These are phyloP conservation scores for Champsocephalus esox DNA, from an alignment of 2,797 vertebrate species.

Conservation along the genomic window DNA sequence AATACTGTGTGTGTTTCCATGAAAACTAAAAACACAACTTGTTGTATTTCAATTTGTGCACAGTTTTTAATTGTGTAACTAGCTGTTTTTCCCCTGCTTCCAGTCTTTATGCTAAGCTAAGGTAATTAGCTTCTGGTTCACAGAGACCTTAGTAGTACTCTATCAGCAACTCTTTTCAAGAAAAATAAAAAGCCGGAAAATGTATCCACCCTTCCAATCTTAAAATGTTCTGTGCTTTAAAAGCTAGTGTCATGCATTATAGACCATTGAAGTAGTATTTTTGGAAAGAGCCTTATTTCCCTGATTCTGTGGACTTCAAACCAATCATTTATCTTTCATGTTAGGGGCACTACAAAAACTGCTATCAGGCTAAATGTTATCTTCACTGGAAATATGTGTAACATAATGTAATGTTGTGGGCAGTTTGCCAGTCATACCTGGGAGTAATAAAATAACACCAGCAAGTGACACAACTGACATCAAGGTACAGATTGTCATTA, in stretches of 20 bases:
- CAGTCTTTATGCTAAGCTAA: too few relatives aligned
- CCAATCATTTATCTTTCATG: conserved; percentile 22
- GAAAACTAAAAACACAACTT: not conserved
- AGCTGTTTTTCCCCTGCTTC: too few relatives aligned
- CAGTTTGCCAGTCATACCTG: not conserved
- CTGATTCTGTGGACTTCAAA: conserved; percentile 9
- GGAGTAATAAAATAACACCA: not conserved
- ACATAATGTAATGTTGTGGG: not conserved
- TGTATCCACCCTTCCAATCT: not conserved
- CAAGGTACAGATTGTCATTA: not conserved
- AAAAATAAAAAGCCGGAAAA: not conserved
- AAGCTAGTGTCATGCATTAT: conserved; percentile 1
- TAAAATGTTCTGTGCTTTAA: not conserved
- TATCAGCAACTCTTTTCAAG: not conserved
- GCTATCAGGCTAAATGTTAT: not conserved
- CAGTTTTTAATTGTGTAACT: too few relatives aligned
- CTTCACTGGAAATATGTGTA: not conserved
- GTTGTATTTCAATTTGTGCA: not conserved
- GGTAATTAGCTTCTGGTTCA: not conserved
- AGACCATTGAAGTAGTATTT: conserved; percentile 3
- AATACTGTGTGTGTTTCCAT: not conserved
- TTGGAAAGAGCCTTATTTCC: not conserved
- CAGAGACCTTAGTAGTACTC: not conserved
- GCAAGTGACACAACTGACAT: not conserved
- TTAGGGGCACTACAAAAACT: conserved; percentile 9